Evolutionary conservation across 2,888 invertebrate genomes (phyloP), one percentile per base, ranked within the genome.

Genomic region (Diplazon laetatorius): DNA sequence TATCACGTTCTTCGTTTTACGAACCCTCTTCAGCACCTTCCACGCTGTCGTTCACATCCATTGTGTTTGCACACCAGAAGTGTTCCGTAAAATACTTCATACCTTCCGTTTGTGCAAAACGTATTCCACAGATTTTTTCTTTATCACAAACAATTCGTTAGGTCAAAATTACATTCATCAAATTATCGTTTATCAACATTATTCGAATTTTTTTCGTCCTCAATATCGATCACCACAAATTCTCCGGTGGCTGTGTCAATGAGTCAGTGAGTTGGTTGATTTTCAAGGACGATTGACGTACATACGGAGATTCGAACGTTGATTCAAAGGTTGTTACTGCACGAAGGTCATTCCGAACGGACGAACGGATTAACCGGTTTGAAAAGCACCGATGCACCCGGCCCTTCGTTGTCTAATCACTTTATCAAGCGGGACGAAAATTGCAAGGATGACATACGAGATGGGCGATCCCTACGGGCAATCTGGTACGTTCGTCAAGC

Each of bases 401-500:
- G 39, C 22, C 48, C 60, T 50, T 50, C 48, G 25, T 9, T 22
- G 48, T 50, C 22, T 50, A 37, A 50, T 60, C 25, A 72, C 52
- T 76, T 72, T 50, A 76, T 72, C 52, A 72, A 76, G 44, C 55
- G 20, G 25, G 14, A n/a, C n/a, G n/a, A n/a, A 25, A 72, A 25
- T 10, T 39, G 62, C 37, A 60, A 55, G 55, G 55, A 73, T 35
- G 37, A 46, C n/a, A n/a, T n/a, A 35, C 37, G 68, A 55, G 39
- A 42, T 55, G 55, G 30, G 46, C 39, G 55, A 39, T 30, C 72
- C 77, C 66, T 46, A 46, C 44, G 30, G 77, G 35, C 39, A 42
- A 62, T 48, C 46, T 52, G 16, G 35, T 73, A 62, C 46, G 62
- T 77, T 65, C 73, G 69, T 77, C 77, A 57, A 25, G 73, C 22